These are phyloP conservation scores for Merops nubicus DNA, from an alignment of 2,113 vertebrate species.

Conservation along the genomic window DNA sequence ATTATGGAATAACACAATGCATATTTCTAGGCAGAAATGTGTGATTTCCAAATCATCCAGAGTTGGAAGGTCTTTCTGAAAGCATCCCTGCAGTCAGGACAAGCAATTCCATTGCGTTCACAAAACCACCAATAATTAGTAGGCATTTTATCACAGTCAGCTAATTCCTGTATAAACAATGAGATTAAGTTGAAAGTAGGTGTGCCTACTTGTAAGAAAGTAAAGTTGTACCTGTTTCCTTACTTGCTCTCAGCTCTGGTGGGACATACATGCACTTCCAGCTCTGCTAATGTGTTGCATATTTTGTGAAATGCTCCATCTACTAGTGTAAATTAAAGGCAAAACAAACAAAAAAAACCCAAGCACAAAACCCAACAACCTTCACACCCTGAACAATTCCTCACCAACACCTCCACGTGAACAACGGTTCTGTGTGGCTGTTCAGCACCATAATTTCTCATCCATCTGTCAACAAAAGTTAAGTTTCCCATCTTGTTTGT, in stretches of 20 bases:
- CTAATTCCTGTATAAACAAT: not conserved
- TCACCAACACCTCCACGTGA: not conserved
- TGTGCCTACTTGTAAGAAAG: not conserved
- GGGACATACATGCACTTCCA: not conserved
- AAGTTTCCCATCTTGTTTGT: not conserved
- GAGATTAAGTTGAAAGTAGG: not conserved
- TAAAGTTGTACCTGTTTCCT: not conserved
- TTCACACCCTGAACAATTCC: not conserved
- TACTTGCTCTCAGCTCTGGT: not conserved
- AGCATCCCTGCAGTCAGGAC: not conserved
- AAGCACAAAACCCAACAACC: fast-evolving
- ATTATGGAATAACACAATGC: not conserved
- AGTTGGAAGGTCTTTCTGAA: not conserved
- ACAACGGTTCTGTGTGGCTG: not conserved
- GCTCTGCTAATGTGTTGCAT: not conserved
- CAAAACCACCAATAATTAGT: not conserved
- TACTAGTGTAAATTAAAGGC: not conserved
- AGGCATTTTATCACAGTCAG: not conserved
- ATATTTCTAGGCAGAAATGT: not conserved
- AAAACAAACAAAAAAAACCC: too few species aligned
- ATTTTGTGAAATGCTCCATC: not conserved
- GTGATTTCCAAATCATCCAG: not conserved
- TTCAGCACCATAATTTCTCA: not conserved
- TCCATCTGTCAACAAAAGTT: not conserved
- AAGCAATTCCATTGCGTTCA: not conserved